Conservation (phyloP, 2,113 vertebrate genomes). For the Lasiurus borealis region DNA sequence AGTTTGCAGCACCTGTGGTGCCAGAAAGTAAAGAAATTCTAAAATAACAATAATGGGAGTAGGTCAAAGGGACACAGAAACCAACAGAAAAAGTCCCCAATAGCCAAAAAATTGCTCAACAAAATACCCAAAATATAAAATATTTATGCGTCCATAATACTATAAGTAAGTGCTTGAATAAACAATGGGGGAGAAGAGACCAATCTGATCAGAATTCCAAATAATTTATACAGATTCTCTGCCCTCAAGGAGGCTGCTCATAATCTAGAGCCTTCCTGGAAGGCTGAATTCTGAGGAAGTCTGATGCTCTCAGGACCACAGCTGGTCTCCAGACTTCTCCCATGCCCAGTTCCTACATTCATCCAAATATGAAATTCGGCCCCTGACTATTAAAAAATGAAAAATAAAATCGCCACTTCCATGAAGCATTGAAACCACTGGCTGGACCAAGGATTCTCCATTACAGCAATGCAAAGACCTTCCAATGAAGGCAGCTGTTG, state of each 20-base stretch:
- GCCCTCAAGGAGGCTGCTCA: not conserved
- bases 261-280: not conserved
- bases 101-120: not conserved
- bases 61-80: not conserved
- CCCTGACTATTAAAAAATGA: no score
- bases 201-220: not conserved
- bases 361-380: not conserved
- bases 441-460: not conserved
- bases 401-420: not conserved
- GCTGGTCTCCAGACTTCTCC: not conserved
- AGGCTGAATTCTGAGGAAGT: not conserved
- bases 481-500: not conserved
- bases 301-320: not conserved
- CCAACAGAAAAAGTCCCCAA: not conserved
- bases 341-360: not conserved
- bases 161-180: not conserved
- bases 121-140: not conserved
- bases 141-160: not conserved
- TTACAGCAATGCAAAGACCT: not conserved
- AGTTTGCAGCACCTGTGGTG: not conserved
- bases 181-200: not conserved
- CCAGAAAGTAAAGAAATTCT: slow-evolving; percentile 3
- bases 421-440: not conserved
- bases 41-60: not conserved
- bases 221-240: not conserved